Evolutionary conservation across 2,113 vertebrate genomes (phyloP).

Genomic region (Anolis carolinensis): DNA sequence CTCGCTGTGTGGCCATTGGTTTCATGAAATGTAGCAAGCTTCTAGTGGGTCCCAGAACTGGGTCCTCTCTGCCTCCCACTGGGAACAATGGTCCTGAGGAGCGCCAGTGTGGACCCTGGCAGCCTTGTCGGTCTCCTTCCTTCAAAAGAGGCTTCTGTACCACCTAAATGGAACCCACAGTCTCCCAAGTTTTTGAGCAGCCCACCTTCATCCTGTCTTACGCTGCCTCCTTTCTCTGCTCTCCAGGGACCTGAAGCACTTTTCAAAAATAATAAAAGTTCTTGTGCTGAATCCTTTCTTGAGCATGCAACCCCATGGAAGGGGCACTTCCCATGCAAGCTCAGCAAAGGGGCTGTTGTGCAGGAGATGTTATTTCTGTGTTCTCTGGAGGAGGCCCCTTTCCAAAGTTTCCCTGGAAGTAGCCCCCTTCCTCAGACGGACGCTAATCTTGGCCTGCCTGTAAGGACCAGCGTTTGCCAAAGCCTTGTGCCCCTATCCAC

Average conservation of each 20-base stretch:
- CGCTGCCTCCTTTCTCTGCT: background rate
- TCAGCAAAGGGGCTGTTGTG: too few relatives aligned
- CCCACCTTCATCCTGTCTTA: background rate
- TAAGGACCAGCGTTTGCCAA: background rate
- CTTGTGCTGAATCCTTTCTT: background rate
- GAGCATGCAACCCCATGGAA: background rate
- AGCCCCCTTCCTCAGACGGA: background rate
- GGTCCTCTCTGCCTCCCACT: background rate
- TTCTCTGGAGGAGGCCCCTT: too few relatives aligned
- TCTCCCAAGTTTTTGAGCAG: background rate
- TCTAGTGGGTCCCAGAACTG: background rate
- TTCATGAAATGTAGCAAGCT: background rate
- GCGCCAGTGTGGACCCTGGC: background rate
- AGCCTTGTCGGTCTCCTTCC: too few relatives aligned
- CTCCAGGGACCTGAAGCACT: slow-evolving; percentile 12
- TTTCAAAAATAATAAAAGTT: background rate
- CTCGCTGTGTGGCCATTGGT: background rate
- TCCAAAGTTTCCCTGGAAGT: background rate
- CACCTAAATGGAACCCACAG: background rate
- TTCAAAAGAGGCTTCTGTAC: background rate
- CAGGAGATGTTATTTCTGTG: background rate
- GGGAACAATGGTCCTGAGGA: background rate
- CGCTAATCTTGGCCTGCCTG: background rate
- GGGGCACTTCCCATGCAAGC: background rate
- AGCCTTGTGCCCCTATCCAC: background rate